These are phyloP conservation scores for Limonius californicus DNA, from an alignment of 1,140 invertebrate genomes.

Conservation along the genomic window DNA sequence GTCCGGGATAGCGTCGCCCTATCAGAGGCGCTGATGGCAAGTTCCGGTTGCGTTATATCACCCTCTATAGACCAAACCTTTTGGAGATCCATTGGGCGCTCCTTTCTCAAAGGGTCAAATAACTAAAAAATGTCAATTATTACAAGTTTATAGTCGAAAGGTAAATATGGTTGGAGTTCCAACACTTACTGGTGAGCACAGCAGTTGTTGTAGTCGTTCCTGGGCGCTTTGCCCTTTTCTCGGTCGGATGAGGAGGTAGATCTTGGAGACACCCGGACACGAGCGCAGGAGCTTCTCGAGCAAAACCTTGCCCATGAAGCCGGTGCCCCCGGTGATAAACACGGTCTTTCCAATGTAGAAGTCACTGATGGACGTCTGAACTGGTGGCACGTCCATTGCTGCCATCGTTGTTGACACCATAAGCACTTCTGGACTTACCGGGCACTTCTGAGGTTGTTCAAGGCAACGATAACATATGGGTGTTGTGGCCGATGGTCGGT, in stretches of 20 bases:
- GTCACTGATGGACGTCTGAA: slow-evolving; percentile 32
- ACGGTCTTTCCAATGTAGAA: slow-evolving; percentile 43
- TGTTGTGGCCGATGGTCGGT: no score
- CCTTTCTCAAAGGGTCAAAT: slow-evolving; percentile 74
- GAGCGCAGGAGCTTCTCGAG: slow-evolving; percentile 68
- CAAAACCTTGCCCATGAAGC: slow-evolving; percentile 60
- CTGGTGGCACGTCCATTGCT: slow-evolving; percentile 12
- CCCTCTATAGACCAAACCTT: slow-evolving; percentile 83
- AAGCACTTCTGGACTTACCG: neutral
- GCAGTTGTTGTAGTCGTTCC: slow-evolving; percentile 51
- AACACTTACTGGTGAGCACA: slow-evolving; percentile 53
- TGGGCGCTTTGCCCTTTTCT: slow-evolving; percentile 57
- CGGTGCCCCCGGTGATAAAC: slow-evolving; percentile 45
- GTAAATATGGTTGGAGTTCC: no score
- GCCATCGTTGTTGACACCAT: slow-evolving; percentile 12
- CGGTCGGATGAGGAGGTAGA: slow-evolving; percentile 66
- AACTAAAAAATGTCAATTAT: slow-evolving; percentile 66
- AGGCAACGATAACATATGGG: neutral
- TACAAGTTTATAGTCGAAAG: no score
- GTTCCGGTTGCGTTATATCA: slow-evolving; percentile 82
- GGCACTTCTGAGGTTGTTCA: neutral
- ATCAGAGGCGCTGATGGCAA: slow-evolving; percentile 83
- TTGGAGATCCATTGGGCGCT: slow-evolving; percentile 69
- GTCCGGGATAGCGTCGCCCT: slow-evolving; percentile 63
- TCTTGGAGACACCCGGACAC: slow-evolving; percentile 59